Base-by-base conservation (phyloP, 2,888 invertebrate genomes). In the Vesta saturnalis region DNA sequence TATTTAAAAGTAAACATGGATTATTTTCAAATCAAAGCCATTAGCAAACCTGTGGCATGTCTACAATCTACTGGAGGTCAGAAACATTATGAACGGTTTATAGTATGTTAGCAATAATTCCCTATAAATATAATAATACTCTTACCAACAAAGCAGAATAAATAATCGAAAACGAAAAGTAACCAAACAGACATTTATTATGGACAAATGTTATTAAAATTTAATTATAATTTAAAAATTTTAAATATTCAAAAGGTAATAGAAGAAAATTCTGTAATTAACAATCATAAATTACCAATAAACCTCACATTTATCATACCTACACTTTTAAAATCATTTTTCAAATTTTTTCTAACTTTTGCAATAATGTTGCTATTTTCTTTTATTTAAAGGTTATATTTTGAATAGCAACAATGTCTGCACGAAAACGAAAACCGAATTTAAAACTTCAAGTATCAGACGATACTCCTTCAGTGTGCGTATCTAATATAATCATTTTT, bases 391-490 rank as follows among this genome's bases (percentile, higher is more conserved):
- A 19, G 12, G 10, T 30, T 6, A 49, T 49, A 49, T 49, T 49
- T 49, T 15, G 19, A 15, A 22, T 47, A 12, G 5, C 19, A 62
- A 68, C 23, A 57, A 69, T 71, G 71, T 70, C 71, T 52, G 69
- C 76, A 21, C 75, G 81, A 39, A 81, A 77, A 73, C 81, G 79
- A 75, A 79, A 77, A 73, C 83, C 83, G 62, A 86, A 86, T 77
- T 82, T 88, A 66, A 87, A 85, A 78, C 81, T 88, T 18, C 83
- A 84, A 73, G 85, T 88, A 22, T 82, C 85, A 14, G 86, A 87
- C 57, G 87, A 88, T 75, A 78, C 83, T 43, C 85, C 86, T 61
- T 82, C 86, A 71, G 83, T 87, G 88, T 88, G 84, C 80, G 86
- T 83, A 30, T 10, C 10, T 10, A 4, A 14, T 8, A 4, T 46